Evolutionary conservation across 2,888 invertebrate genomes (phyloP).

Genomic region (Selenia dentaria): DNA sequence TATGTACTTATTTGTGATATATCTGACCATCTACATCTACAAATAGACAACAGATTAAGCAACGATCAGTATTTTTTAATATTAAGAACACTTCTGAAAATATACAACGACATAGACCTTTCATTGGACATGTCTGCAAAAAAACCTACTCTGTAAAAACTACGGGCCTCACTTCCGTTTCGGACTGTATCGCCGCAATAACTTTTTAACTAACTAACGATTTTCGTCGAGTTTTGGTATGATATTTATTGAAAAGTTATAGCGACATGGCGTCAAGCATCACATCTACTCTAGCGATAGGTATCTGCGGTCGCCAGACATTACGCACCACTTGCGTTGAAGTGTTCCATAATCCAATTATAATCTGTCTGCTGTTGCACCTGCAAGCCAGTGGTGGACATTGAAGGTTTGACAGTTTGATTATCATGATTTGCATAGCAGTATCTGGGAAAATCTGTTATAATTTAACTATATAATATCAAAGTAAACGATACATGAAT

Average conservation of each 20-base stretch:
- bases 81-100: too few relatives aligned
- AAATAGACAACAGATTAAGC: too few relatives aligned
- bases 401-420: slow-evolving; percentile 31
- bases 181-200: not conserved
- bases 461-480: slow-evolving; percentile 6
- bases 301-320: slow-evolving; percentile 47
- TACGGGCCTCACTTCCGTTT: not conserved
- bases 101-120: too few relatives aligned
- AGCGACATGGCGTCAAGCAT: not conserved
- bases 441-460: slow-evolving; percentile 19
- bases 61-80: too few relatives aligned
- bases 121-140: too few relatives aligned
- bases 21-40: too few relatives aligned
- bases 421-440: slow-evolving; percentile 27
- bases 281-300: slow-evolving; percentile 5
- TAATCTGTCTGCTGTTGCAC: slow-evolving; percentile 39
- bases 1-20: too few relatives aligned
- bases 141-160: too few relatives aligned
- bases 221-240: too few relatives aligned
- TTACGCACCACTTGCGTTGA: slow-evolving; percentile 59
- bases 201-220: too few relatives aligned
- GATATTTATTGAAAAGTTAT: too few relatives aligned
- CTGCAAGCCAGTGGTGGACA: slow-evolving; percentile 37
- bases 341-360: slow-evolving; percentile 71
- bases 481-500: too few relatives aligned